Evolutionary conservation across 2,888 invertebrate genomes (phyloP).

Genomic region (Bimastos eiseni): DNA sequence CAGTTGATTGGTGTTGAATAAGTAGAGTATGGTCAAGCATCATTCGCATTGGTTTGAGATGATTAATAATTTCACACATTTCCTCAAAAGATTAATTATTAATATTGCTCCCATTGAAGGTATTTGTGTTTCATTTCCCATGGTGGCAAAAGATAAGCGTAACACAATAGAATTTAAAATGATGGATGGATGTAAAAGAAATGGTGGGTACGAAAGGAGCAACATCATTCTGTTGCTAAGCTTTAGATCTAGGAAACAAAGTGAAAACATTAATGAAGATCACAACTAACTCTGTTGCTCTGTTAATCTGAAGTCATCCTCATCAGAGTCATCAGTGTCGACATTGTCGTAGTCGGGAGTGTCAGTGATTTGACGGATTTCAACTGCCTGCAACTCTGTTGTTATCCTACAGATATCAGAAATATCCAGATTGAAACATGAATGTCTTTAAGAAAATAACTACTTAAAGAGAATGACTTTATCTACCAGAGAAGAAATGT

Average conservation of each 20-base stretch:
- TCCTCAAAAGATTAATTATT: too few relatives aligned
- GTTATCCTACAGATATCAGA: not conserved
- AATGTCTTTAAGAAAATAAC: not conserved
- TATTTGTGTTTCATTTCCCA: too few relatives aligned
- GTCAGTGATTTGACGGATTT: constrained; percentile 27
- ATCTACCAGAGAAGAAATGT: not conserved
- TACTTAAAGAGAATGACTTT: not conserved
- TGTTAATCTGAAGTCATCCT: constrained; percentile 40
- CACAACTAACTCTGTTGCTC: constrained; percentile 23
- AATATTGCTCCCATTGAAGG: too few relatives aligned
- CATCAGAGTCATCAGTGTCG: constrained; percentile 38
- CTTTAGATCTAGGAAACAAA: not conserved
- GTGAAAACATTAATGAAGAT: not conserved
- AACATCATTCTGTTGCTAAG: not conserved
- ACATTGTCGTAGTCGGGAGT: constrained; percentile 43
- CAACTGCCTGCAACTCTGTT: constrained; percentile 18
- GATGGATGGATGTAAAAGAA: not conserved
- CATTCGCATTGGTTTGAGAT: too few relatives aligned
- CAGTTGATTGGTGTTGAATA: too few relatives aligned
- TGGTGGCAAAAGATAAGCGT: too few relatives aligned
- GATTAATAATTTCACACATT: too few relatives aligned
- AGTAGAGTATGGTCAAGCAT: too few relatives aligned
- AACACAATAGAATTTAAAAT: not conserved
- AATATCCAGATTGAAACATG: not conserved
- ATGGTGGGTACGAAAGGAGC: not conserved